Percentiles rank a stretch among this genome's conserved stretches.
phyloP scores from a whole-genome alignment of 2,797 vertebrate genomes.

The Neopelma chrysocephalum region DNA sequence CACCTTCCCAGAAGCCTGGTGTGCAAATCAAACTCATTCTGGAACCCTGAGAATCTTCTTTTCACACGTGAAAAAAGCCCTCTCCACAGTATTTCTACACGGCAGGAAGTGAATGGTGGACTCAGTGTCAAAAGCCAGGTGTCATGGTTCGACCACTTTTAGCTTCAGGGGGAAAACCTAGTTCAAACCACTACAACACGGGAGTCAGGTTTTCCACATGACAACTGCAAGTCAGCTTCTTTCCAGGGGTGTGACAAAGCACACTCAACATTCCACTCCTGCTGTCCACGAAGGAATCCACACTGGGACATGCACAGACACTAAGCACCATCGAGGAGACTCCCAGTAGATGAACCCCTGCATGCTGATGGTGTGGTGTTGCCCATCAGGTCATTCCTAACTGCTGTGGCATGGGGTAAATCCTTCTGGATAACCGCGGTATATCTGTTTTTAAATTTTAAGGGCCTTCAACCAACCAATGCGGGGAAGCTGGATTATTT shows the following conservation, averaged over 20 bases:
- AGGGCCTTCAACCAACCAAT: neutral
- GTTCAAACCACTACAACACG: too few relatives aligned
- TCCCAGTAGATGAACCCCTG: neutral
- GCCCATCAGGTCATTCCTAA: neutral
- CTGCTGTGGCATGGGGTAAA: neutral
- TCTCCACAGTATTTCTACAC: neutral
- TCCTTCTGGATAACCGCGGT: neutral
- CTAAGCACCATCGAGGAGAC: accelerated
- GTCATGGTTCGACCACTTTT: too few relatives aligned
- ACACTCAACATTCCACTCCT: neutral
- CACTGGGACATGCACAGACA: neutral
- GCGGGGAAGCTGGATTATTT: slow-evolving; percentile 51
- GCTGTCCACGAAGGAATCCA: accelerated
- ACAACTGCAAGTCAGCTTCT: neutral
- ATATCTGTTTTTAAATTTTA: neutral
- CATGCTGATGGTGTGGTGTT: accelerated
- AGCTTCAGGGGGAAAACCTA: too few relatives aligned
- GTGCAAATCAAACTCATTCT: slow-evolving; percentile 34
- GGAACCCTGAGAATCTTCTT: slow-evolving; percentile 21
- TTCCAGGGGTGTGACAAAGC: neutral
- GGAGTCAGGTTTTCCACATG: accelerated
- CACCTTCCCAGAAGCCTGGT: neutral
- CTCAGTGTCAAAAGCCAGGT: neutral
- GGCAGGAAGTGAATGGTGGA: accelerated
- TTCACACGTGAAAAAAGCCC: neutral